A percentile compares a stretch with the other conserved stretches of the same genome.
Conservation (phyloP, 1,140 invertebrate species). For the Drosophila insularis region DNA sequence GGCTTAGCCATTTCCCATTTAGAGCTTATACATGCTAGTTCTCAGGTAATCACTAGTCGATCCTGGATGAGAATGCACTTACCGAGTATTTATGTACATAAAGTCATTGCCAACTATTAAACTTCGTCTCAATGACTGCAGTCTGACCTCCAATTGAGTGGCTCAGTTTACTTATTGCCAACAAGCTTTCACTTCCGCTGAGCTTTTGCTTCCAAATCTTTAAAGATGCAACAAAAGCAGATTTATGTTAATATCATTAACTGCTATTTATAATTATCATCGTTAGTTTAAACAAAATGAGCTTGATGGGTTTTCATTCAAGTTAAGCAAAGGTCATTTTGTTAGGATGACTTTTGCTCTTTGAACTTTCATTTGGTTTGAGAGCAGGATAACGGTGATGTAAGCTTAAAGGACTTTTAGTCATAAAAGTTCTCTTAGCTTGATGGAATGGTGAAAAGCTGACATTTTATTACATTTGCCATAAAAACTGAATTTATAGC, state of each 20-base stretch:
- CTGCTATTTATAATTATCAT: background rate
- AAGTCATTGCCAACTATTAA: constrained; percentile 8
- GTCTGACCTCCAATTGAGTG: background rate
- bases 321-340: background rate
- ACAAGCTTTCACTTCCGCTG: background rate
- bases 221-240: background rate
- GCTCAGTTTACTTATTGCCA: background rate
- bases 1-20: background rate
- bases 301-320: background rate
- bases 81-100: background rate
- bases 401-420: background rate
- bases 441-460: background rate
- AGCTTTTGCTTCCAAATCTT: background rate
- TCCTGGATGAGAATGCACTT: background rate
- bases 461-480: background rate
- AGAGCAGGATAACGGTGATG: background rate
- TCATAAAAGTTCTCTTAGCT: background rate
- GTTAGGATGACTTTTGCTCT: background rate
- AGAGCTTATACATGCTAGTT: too few relatives aligned
- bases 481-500: background rate
- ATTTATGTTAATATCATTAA: too few relatives aligned
- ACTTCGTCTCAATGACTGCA: background rate
- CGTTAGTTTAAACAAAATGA: background rate
- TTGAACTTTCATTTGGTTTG: background rate
- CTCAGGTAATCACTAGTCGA: background rate